Evolutionary conservation across 1,140 invertebrate species (phyloP).

Genomic region (Trinorchestia longiramus): DNA sequence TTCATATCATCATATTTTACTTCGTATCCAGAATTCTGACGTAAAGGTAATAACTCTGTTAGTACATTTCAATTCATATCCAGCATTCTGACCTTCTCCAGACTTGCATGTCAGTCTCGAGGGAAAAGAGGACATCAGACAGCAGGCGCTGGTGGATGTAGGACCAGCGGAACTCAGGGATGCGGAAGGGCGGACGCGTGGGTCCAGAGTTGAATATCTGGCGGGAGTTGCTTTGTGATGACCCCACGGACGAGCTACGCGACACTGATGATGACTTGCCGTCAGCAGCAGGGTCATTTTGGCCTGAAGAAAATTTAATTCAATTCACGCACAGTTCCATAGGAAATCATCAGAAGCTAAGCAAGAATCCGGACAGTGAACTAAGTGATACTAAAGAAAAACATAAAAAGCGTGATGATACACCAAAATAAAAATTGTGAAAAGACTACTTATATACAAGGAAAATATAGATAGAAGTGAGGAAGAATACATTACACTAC

Average conservation of each 20-base stretch:
- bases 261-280: constrained; percentile 64
- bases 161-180: constrained; percentile 99
- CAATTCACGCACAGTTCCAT: neutral
- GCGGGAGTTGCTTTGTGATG: constrained; percentile 63
- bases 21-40: too few relatives aligned
- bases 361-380: neutral
- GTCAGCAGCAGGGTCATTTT: neutral
- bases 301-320: neutral
- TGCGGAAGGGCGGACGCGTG: constrained; percentile 95
- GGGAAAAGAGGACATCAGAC: constrained; percentile 95
- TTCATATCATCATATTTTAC: too few relatives aligned
- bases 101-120: constrained; percentile 97
- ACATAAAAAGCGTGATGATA: neutral
- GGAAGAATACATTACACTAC: neutral
- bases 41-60: neutral
- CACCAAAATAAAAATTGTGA: neutral
- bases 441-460: neutral
- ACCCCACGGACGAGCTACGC: constrained; percentile 64
- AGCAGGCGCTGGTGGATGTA: constrained; percentile 96
- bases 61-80: neutral
- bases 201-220: constrained; percentile 92
- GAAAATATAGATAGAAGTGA: neutral
- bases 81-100: constrained; percentile 79
- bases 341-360: neutral
- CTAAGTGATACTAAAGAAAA: neutral